Evolutionary conservation across 2,113 vertebrate genomes (phyloP), one percentile per base, ranked within the genome.

Genomic region (Vombatus ursinus): DNA sequence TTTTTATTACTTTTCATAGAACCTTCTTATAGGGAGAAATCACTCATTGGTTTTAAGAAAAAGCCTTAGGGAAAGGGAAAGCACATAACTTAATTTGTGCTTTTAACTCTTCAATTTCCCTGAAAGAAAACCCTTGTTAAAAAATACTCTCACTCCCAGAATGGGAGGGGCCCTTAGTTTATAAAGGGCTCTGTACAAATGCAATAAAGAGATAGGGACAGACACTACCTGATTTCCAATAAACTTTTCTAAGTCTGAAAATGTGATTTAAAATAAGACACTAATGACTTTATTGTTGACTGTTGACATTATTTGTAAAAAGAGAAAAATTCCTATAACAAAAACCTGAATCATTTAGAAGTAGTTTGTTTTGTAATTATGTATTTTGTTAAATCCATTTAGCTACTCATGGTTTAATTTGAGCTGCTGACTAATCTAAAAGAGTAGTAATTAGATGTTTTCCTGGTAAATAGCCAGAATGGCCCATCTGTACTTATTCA

Each of bases 1-100:
- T 47, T 94, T 96, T 95, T 94, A 94, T 93, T 90, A 97, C 95
- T 37, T 47, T 91, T 16, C 97, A 94, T 96, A 97, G 94, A 98
- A 95, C 92, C 94, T 94, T 14, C n/a, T 95, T 52, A 1, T 50
- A 8, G 95, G 97, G 96, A 98, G 95, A 91, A 91, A 95, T 93
- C 93, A 97, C 92, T 91, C 96, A 96, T 97, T 96, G 61, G 96
- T 97, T 96, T 8, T 0, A 31, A 96, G 61, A 48, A 92, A 90
- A 94, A 61, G 95, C 96, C 95, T 1, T 49, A 94, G 96, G 95
- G n/a, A 93, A 95, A 50, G 52, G 0, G 2, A 96, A 98, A 96
- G 97, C 95, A 52, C 91, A 97, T 96, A 94, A 91, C 92, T 97
- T 52, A 51, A 57, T 37, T 94, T 52, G 52, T 52, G 54, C 94